Base-by-base conservation (phyloP, 2,797 vertebrate genomes). In the Chromobotia macracanthus region DNA sequence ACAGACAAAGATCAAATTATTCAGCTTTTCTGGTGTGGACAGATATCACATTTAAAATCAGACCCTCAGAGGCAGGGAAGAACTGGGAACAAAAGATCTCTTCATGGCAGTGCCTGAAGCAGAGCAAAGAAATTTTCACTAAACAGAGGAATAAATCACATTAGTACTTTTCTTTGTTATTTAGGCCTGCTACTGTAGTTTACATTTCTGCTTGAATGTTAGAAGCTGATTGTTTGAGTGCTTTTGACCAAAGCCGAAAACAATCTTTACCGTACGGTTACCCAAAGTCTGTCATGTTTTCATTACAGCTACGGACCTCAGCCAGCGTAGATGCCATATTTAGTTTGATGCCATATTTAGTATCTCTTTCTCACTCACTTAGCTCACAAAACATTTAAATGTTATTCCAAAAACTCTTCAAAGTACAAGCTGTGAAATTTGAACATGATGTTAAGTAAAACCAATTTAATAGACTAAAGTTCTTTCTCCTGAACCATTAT, bases 201-300 rank as follows among this genome's bases (percentile, higher is more conserved):
- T 79, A 41, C 74, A 79, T 69, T 83, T 87, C 60, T 82, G 79
- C 75, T 82, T 61, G 55, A 75, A 74, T 83, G 80, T 77, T 78
- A 88, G 84, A 87, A 81, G 87, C 84, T 51, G 81, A 73, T 87
- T 67, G 46, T 85, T 87, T 85, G 60, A 87, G 85, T 83, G 76
- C 80, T 87, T 78, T 82, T 25, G 86, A 89, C 86, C 87, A 78
- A 88, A 87, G 10, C 2, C 21, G 18, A 58, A 72, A 11, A n/a
- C 19, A 25, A 9, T 21, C 51, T 58, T 53, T 61, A 55, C 21
- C 61, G 25, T 35, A 55, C 23, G 15, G 25, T 63, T 56, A 74
- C 41, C 28, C 10, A 12, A 48, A 48, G 46, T 48, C 46, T 5
- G 18, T 55, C 10, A 53, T 4, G 5, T 16, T 38, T 18, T 58